Evolutionary conservation across 2,888 invertebrate species (phyloP), one percentile per base, ranked within the genome.

Genomic region (Sacculina carcini): DNA sequence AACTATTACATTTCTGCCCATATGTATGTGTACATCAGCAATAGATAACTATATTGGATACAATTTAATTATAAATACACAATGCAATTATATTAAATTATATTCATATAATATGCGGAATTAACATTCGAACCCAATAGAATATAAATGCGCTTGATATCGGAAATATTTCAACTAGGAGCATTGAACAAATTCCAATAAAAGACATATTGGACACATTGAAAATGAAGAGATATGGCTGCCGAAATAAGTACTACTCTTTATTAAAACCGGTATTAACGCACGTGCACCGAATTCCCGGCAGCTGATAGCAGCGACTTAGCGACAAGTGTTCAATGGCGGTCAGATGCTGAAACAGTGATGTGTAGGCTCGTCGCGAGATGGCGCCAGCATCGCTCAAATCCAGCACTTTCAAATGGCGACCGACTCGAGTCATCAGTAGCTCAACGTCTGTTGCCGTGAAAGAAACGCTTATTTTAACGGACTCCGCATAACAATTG

Each of bases 281-380:
- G 74, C 63, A 81, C 79, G 75, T 66, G 56, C 82, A 73, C n/a
- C 73, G 69, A 4, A 73, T 67, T 12, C 78, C 76, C 0, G 78
- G 69, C 58, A 84, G 78, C 56, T 76, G 72, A 61, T 86, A 78
- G 64, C 89, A 89, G 51, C 89, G 75, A 42, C 83, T 79, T 44
- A 79, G 64, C 0, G 83, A 80, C 23, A 85, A 67, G 62, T 81
- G 79, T 61, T 55, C 53, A n/a, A 52, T 36, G 16, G 44, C n/a
- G 3, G 44, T 7, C 9, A 44, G 44, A 10, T 28, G 14, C 28
- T 44, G 28, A 26, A 44, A 28, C 28, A 44, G 16, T 26, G 44
- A n/a, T 16, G 26, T 28, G 44, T 28, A 44, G 9, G 44, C 28
- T n/a, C 26, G 28, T 19, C 16, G 16, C 28, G 28, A 26, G 28